Evolutionary conservation across 2,113 vertebrate genomes (phyloP).

Genomic region (Ptychochromis oligacanthus): DNA sequence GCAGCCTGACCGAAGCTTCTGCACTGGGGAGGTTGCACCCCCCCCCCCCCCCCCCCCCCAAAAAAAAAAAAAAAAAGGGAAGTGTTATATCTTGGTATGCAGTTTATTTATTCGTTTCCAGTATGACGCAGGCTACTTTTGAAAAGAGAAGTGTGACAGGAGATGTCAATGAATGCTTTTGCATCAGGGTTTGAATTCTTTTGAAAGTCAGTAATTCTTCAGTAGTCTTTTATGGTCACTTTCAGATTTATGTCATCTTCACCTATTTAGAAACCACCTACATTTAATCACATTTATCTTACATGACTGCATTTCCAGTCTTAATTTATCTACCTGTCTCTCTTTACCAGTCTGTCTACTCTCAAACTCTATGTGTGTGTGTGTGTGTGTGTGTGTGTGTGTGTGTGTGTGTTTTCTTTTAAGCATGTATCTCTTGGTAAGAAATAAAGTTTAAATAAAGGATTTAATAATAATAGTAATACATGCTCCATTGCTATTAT

Average conservation of each 20-base stretch:
- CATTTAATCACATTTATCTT: background rate
- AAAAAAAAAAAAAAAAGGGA: conserved; percentile 1
- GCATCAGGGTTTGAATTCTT: background rate
- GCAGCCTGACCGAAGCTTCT: background rate
- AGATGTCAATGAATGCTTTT: background rate
- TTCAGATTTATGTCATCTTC: background rate
- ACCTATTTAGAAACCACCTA: background rate
- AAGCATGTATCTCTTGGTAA: no score
- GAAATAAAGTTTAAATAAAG: background rate
- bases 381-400: no score
- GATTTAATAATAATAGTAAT: background rate
- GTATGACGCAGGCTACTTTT: background rate
- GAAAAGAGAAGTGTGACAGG: conserved; percentile 41
- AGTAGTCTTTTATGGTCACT: background rate
- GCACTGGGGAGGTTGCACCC: no score
- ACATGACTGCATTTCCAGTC: background rate
- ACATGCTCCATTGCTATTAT: no score
- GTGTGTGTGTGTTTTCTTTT: background rate
- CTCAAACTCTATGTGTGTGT: background rate
- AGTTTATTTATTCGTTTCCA: background rate
- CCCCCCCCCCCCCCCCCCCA: no score
- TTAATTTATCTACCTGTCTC: background rate
- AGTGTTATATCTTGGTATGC: conserved; percentile 2
- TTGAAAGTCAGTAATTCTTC: background rate
- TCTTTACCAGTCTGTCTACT: background rate